Conservation (phyloP, 2,888 invertebrate species). For the Lochmaea crataegi region DNA sequence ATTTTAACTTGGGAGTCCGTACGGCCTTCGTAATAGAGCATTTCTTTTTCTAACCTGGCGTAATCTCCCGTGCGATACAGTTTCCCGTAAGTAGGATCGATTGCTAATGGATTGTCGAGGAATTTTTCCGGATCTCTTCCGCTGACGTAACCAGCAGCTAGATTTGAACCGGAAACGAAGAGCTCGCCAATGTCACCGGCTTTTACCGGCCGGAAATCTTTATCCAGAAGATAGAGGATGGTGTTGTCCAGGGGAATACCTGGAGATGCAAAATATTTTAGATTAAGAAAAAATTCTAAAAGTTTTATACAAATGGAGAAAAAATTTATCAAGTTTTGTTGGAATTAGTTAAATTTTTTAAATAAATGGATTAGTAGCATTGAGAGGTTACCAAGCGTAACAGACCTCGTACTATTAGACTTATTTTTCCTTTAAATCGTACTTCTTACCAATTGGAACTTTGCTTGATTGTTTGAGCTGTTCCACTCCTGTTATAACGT, state of each 20-base stretch:
- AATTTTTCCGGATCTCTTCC: constrained; percentile 77
- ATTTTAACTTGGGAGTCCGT: constrained; percentile 88
- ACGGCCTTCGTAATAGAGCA: constrained; percentile 82
- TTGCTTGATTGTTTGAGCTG: constrained; percentile 74
- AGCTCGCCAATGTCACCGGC: constrained; percentile 84
- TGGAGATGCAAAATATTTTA: constrained; percentile 54
- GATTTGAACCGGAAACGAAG: constrained; percentile 82
- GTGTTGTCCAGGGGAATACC: constrained; percentile 85
- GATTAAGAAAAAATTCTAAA: background rate
- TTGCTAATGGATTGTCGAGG: constrained; percentile 78
- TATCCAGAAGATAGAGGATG: constrained; percentile 81
- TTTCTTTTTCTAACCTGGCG: constrained; percentile 75
- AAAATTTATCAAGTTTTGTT: too few species aligned
- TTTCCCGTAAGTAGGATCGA: constrained; percentile 74
- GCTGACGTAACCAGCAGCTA: constrained; percentile 85
- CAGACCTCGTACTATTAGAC: too few species aligned
- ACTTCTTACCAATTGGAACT: constrained; percentile 81
- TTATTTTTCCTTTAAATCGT: background rate
- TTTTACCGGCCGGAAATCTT: constrained; percentile 77
- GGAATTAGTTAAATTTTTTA: too few species aligned
- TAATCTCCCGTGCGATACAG: constrained; percentile 89
- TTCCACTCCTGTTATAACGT: constrained; percentile 71
- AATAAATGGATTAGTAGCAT: too few species aligned
- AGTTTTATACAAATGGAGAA: too few species aligned
- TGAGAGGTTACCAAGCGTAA: too few species aligned